Conservation (phyloP, 1,140 invertebrate genomes). For the Frieseomelitta varia region DNA sequence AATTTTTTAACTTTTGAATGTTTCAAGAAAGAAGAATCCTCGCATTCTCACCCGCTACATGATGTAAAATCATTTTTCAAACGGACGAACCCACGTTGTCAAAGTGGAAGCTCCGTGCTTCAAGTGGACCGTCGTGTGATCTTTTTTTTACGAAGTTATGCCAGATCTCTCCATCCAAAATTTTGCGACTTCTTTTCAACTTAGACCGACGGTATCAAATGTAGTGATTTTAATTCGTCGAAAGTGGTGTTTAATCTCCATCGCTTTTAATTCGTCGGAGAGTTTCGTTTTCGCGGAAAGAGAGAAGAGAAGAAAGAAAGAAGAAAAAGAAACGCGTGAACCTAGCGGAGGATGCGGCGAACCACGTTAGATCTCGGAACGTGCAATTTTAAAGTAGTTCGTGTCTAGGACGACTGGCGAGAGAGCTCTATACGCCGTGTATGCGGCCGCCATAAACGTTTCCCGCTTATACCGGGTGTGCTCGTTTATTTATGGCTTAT, state of each 20-base stretch:
- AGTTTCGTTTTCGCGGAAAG: not conserved
- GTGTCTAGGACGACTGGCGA: conserved; percentile 55
- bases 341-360: conserved; percentile 15
- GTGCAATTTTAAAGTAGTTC: conserved; percentile 69
- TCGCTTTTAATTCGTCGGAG: too few species aligned
- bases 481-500: conserved; percentile 69
- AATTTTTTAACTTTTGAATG: too few species aligned
- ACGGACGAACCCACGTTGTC: too few species aligned
- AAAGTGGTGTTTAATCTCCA: not conserved
- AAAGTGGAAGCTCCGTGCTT: too few species aligned
- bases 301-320: not conserved
- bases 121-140: too few species aligned
- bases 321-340: not conserved
- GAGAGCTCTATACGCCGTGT: conserved; percentile 55
- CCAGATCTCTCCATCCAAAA: too few species aligned
- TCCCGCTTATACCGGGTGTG: conserved; percentile 57
- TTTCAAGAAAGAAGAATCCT: too few species aligned
- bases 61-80: too few species aligned
- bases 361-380: conserved; percentile 54
- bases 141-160: too few species aligned
- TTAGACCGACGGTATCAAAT: too few species aligned
- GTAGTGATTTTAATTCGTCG: not conserved
- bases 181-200: too few species aligned
- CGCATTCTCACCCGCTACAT: too few species aligned
- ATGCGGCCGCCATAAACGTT: conserved; percentile 69